phyloP scores from a whole-genome alignment of 2,797 vertebrate genomes.

The Pseudochromis fuscus region DNA sequence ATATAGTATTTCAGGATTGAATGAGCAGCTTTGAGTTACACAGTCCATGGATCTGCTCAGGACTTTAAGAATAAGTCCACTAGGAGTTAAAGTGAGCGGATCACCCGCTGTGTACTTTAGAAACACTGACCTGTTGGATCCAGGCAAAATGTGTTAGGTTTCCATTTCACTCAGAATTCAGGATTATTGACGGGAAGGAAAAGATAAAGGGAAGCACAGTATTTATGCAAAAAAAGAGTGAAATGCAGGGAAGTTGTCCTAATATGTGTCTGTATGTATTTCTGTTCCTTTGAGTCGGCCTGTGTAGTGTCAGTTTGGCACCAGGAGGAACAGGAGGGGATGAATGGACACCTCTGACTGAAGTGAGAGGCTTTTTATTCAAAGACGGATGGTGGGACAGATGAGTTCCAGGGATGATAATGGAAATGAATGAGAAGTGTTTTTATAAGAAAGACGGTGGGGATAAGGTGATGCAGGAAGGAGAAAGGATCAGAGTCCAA shows the following conservation, averaged over 20 bases:
- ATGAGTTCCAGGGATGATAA: slow-evolving; percentile 44
- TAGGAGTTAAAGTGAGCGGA: slow-evolving; percentile 17
- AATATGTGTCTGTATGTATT: slow-evolving; percentile 16
- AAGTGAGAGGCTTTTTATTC: slow-evolving; percentile 57
- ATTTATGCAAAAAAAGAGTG: slow-evolving; percentile 1
- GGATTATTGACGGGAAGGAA: not conserved
- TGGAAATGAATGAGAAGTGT: slow-evolving; percentile 50
- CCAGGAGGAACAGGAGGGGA: slow-evolving; percentile 20
- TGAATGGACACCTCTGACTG: slow-evolving; percentile 45
- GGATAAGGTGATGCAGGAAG: slow-evolving; percentile 16
- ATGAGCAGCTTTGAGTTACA: no score
- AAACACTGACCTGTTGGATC: not conserved
- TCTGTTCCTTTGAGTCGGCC: slow-evolving; percentile 5
- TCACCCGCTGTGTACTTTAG: slow-evolving; percentile 15
- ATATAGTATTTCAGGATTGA: no score
- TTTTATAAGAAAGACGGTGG: slow-evolving; percentile 42
- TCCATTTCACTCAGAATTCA: no score
- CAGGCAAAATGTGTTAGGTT: no score
- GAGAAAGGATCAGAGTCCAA: not conserved
- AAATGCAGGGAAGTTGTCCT: slow-evolving; percentile 8
- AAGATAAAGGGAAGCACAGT: not conserved
- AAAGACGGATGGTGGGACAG: slow-evolving; percentile 46
- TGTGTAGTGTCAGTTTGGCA: slow-evolving; percentile 40
- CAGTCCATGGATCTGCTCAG: no score
- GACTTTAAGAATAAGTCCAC: slow-evolving; percentile 3